Base-by-base conservation (phyloP, 2,797 vertebrate genomes). In the Rhinogobio ventralis region DNA sequence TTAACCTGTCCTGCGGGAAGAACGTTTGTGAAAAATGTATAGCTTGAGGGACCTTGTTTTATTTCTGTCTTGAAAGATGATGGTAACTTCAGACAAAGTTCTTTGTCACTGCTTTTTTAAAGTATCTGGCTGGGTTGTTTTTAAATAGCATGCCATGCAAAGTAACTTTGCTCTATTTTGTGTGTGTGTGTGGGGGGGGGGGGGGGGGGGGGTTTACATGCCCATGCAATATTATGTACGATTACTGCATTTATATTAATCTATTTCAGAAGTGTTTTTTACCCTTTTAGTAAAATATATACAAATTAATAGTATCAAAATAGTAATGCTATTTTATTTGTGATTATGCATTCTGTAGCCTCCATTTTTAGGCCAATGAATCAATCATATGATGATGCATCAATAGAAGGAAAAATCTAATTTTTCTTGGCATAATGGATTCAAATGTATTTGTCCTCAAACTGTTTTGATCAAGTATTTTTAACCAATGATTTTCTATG, bases 21-120 rank as follows among this genome's bases (percentile, higher is more conserved):
- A 42, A 79, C 78, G 30, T 84, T 90, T 87, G 83, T 84, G 86
- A 87, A 85, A 88, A 85, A 87, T 78, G 77, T 75, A 67, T 74
- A 46, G 75, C 84, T 78, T 86, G 67, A 67, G 86, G 83, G 83
- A 86, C 69, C 55, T 80, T 77, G 55, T 62, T 49, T 51, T 78
- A 67, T 83, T 87, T 80, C 85, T 83, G 75, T 67, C 62, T 68
- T 85, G 86, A 87, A 89, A 90, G 86, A 74, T 39, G 87, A 90
- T 85, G 87, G 80, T 81, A 45, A 75, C 86, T 86, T 85, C 66
- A 81, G 85, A 62, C 76, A 66, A 36, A 75, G 68, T 69, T 68
- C 53, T 81, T 86, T 82, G 66, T 73, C 25, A 60, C 66, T 49
- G 57, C 46, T 13, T 84, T 69, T 88, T 83, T 83, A 67, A 85